Evolutionary conservation across 1,140 invertebrate genomes (phyloP).

Genomic region (Eufriesea mexicana): DNA sequence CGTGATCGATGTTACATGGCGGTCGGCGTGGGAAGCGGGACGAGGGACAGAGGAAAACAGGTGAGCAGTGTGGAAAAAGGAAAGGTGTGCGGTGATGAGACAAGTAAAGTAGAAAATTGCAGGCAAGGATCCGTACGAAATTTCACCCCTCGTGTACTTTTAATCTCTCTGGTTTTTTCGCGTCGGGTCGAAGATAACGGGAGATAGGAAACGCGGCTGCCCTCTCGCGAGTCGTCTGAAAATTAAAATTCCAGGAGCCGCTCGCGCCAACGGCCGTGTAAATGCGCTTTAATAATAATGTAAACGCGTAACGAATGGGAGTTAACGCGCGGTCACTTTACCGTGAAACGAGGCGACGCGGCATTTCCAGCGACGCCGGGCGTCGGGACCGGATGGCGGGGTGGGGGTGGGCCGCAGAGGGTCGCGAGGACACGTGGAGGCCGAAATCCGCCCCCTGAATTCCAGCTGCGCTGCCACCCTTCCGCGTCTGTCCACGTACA

Average conservation of each 20-base stretch:
- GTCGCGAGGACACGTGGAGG: constrained; percentile 26
- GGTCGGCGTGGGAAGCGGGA: no score
- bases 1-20: background rate
- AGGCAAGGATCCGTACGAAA: background rate
- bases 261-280: constrained; percentile 70
- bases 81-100: background rate
- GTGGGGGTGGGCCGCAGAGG: background rate
- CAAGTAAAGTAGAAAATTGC: background rate
- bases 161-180: background rate
- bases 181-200: constrained; percentile 13
- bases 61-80: no score
- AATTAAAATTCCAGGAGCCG: constrained; percentile 74
- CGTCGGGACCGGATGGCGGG: background rate
- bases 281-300: constrained; percentile 78
- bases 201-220: background rate
- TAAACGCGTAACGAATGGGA: constrained; percentile 74
- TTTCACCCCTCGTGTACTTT: background rate
- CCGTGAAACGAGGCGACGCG: constrained; percentile 71
- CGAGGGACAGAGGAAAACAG: background rate
- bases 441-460: constrained; percentile 28
- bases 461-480: constrained; percentile 35
- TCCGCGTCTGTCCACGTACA: constrained; percentile 30
- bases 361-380: constrained; percentile 52
- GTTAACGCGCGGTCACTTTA: constrained; percentile 73
- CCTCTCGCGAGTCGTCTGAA: constrained; percentile 37